Percentiles rank a stretch among this genome's conserved stretches.
These are phyloP conservation scores for Hippocampus barbouri DNA, from an alignment of 2,113 vertebrate species.

Conservation along the genomic window DNA sequence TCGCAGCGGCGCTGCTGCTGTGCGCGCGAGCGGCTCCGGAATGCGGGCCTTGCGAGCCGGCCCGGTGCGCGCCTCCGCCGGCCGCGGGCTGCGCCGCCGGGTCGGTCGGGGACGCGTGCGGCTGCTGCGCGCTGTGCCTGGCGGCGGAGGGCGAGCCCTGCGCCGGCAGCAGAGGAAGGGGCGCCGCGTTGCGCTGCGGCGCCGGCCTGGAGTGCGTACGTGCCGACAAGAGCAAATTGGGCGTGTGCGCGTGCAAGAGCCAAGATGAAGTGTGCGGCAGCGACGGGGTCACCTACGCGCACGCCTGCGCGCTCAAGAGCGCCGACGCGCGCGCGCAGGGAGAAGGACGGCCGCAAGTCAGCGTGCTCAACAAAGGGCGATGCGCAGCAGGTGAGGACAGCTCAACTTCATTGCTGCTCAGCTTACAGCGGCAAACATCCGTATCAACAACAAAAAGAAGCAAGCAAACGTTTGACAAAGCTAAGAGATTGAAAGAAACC, in stretches of 20 bases:
- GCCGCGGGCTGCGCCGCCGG: constrained; percentile 69
- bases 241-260: constrained; percentile 81
- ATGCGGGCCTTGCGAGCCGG: constrained; percentile 73
- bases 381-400: constrained; percentile 51
- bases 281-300: constrained; percentile 79
- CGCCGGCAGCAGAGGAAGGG: constrained; percentile 56
- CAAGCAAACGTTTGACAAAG: too few species aligned
- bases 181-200: constrained; percentile 69
- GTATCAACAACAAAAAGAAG: not conserved
- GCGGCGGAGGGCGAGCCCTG: constrained; percentile 75
- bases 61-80: constrained; percentile 71
- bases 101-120: constrained; percentile 70
- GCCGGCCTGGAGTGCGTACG: constrained; percentile 76
- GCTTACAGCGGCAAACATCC: not conserved
- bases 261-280: constrained; percentile 84
- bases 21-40: constrained; percentile 9
- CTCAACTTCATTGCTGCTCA: not conserved
- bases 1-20: not conserved
- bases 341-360: constrained; percentile 64
- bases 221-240: constrained; percentile 59
- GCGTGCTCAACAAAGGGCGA: constrained; percentile 80
- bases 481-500: too few species aligned
- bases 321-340: constrained; percentile 73
- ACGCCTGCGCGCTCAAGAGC: constrained; percentile 77
- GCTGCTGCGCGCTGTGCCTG: constrained; percentile 79